Evolutionary conservation across 2,888 invertebrate species (phyloP).

Genomic region (Zhuqinia jingwanae): DNA sequence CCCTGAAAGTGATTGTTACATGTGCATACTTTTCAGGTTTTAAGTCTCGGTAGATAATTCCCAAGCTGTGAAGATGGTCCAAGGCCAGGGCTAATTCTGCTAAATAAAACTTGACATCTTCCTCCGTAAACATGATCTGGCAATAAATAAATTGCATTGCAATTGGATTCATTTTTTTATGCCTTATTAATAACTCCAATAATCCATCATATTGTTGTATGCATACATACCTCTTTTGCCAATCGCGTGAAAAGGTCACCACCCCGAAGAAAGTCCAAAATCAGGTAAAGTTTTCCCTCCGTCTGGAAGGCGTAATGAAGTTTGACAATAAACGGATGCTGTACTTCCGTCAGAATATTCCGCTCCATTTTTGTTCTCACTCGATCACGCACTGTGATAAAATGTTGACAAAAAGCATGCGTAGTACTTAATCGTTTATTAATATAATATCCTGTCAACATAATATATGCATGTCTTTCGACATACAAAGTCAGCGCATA

Average conservation of each 20-base stretch:
- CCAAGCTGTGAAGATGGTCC: conserved; percentile 97
- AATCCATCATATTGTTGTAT: too few relatives aligned
- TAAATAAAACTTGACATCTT: conserved; percentile 99
- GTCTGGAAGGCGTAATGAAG: conserved; percentile 99
- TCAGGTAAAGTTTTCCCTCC: conserved; percentile 98
- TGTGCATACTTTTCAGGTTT: conserved; percentile 94
- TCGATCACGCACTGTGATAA: conserved; percentile 89
- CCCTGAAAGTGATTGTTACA: too few relatives aligned
- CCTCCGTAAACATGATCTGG: conserved; percentile 99
- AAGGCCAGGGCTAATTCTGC: conserved; percentile 98
- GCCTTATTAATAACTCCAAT: too few relatives aligned
- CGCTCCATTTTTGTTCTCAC: conserved; percentile 99
- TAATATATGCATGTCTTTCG: too few relatives aligned
- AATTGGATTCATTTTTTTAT: too few relatives aligned
- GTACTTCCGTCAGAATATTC: conserved; percentile 98
- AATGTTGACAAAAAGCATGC: neutral
- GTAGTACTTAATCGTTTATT: too few relatives aligned
- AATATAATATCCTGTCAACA: too few relatives aligned
- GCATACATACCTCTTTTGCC: conserved; percentile 93
- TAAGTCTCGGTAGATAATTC: conserved; percentile 99
- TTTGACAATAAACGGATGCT: conserved; percentile 99
- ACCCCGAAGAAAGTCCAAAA: conserved; percentile 98
- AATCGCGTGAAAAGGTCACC: conserved; percentile 99
- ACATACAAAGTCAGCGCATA: too few relatives aligned
- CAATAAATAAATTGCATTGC: too few relatives aligned